Percentiles rank a stretch among this genome's conserved stretches.
phyloP scores from a whole-genome alignment of 2,888 invertebrate genomes.

The Zygaena filipendulae region DNA sequence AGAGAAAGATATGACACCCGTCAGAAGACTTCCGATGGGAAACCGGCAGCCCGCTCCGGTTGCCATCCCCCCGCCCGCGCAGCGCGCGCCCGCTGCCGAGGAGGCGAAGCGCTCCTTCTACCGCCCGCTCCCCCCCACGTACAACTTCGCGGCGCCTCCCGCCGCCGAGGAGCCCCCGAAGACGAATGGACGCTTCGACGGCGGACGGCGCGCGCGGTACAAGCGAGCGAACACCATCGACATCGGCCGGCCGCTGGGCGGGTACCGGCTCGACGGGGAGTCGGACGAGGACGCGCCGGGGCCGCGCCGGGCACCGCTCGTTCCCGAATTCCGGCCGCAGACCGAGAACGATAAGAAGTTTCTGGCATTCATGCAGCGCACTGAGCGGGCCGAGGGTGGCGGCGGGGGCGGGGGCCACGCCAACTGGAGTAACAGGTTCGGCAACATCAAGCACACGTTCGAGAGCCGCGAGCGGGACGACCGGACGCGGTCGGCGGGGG shows the following conservation, averaged over 20 bases:
- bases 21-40: slow-evolving; percentile 15
- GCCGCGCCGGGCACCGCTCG: slow-evolving; percentile 36
- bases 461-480: slow-evolving; percentile 67
- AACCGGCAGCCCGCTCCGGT: slow-evolving; percentile 9
- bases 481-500: slow-evolving; percentile 47
- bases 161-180: slow-evolving; percentile 40
- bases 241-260: slow-evolving; percentile 78
- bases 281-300: slow-evolving; percentile 50
- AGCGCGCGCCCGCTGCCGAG: slow-evolving; percentile 25
- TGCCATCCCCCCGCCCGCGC: slow-evolving; percentile 15
- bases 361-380: slow-evolving; percentile 83
- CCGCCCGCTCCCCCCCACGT: slow-evolving; percentile 48
- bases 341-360: slow-evolving; percentile 89
- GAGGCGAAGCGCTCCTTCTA: slow-evolving; percentile 35
- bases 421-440: slow-evolving; percentile 87
- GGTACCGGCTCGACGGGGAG: slow-evolving; percentile 59
- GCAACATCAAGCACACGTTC: slow-evolving; percentile 84
- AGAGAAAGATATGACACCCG: slow-evolving; percentile 28
- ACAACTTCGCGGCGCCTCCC: slow-evolving; percentile 50
- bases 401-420: slow-evolving; percentile 33
- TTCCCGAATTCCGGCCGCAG: slow-evolving; percentile 80
- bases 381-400: slow-evolving; percentile 43
- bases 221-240: slow-evolving; percentile 91
- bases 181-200: slow-evolving; percentile 55
- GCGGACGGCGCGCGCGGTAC: slow-evolving; percentile 78